Percentiles rank a stretch among this genome's conserved stretches.
These are phyloP conservation scores for Ditylenchus weischeri DNA, from an alignment of 2,888 invertebrate species.

Conservation along the genomic window DNA sequence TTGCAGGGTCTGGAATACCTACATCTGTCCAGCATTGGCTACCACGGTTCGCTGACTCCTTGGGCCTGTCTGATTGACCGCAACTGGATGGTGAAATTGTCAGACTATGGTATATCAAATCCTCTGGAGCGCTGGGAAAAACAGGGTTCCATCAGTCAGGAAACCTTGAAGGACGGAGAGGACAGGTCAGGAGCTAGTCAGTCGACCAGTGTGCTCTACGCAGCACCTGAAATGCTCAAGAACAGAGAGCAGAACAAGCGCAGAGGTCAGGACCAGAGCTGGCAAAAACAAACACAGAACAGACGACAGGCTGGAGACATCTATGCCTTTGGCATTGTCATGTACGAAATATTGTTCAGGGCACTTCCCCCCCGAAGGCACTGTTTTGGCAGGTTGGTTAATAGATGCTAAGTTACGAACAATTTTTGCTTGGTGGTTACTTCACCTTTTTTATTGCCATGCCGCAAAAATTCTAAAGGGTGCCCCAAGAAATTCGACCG, in stretches of 20 bases:
- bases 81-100: conserved; percentile 57
- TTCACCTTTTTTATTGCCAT: too few relatives aligned
- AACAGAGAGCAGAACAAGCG: conserved; percentile 46
- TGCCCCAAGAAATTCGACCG: too few relatives aligned
- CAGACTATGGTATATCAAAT: conserved; percentile 55
- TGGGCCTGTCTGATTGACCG: conserved; percentile 56
- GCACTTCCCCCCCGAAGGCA: conserved; percentile 43
- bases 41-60: conserved; percentile 53
- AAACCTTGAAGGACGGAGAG: conserved; percentile 49
- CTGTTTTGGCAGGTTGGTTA: conserved; percentile 36
- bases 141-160: conserved; percentile 43
- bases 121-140: conserved; percentile 55
- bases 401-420: background rate
- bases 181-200: conserved; percentile 51
- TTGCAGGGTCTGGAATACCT: conserved; percentile 53
- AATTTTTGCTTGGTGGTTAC: too few relatives aligned
- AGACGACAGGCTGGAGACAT: conserved; percentile 47
- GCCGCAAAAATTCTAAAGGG: too few relatives aligned
- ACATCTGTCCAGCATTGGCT: conserved; percentile 51
- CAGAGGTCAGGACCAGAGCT: conserved; percentile 46
- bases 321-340: conserved; percentile 55
- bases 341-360: conserved; percentile 55
- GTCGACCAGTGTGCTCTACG: conserved; percentile 48
- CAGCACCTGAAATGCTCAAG: conserved; percentile 48
- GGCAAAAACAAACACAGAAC: conserved; percentile 44